Percentiles rank a stretch among this genome's conserved stretches.
phyloP scores from a whole-genome alignment of 92 coral and sea anemone genomes.

The Isaurus tuberculatus region DNA sequence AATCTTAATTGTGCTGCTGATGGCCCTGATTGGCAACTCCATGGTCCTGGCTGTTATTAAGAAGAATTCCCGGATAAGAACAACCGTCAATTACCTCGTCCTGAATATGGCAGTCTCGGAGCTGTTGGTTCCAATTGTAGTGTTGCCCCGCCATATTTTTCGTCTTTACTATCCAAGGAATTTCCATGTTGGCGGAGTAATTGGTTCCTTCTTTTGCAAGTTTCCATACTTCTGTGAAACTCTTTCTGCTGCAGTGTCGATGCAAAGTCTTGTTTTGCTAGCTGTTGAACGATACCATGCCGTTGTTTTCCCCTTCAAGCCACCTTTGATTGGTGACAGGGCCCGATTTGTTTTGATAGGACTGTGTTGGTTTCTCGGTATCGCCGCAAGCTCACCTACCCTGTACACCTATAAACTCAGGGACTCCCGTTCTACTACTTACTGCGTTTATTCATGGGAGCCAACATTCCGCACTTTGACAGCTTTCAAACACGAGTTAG shows the following conservation, averaged over 20 bases:
- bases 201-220: slow-evolving; percentile 27
- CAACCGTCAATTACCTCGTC: slow-evolving; percentile 34
- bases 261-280: slow-evolving; percentile 38
- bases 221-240: slow-evolving; percentile 30
- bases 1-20: slow-evolving; percentile 10
- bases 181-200: neutral
- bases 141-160: slow-evolving; percentile 27
- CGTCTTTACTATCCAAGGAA: slow-evolving; percentile 9
- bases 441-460: slow-evolving; percentile 21
- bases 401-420: slow-evolving; percentile 19
- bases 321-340: slow-evolving; percentile 7
- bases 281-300: slow-evolving; percentile 42
- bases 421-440: neutral
- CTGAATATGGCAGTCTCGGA: slow-evolving; percentile 46
- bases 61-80: slow-evolving; percentile 20
- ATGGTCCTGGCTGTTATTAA: slow-evolving; percentile 36
- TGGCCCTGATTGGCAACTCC: slow-evolving; percentile 31
- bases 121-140: slow-evolving; percentile 13
- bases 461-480: neutral
- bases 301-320: slow-evolving; percentile 39
- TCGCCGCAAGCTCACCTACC: slow-evolving; percentile 27
- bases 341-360: slow-evolving; percentile 17
- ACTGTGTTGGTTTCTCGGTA: slow-evolving; percentile 23
- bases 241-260: slow-evolving; percentile 44
- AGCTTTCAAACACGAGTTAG: slow-evolving; percentile 35